Base-by-base conservation (phyloP, 2,888 invertebrate genomes). In the Lepidochitona cinerea region DNA sequence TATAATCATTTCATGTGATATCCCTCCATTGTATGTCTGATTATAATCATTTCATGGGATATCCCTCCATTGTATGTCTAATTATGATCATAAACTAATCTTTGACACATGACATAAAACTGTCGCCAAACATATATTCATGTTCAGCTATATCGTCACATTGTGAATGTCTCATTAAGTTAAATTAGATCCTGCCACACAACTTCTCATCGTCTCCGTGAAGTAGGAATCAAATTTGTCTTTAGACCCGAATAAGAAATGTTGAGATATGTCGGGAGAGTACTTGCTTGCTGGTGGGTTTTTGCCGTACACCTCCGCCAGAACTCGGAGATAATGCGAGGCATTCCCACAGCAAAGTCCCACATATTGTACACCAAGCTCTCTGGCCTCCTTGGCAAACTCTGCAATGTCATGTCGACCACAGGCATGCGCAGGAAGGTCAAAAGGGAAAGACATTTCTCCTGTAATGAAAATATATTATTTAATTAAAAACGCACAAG, bases 301-400 rank as follows among this genome's bases (percentile, higher is more conserved):
- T 12, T 80, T 69, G 12, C 81, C 83, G 1, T 81, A 65, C 4
- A 73, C 73, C 53, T 83, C 83, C 29, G 81, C 78, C 73, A 83
- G 67, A 7, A 70, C 65, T 36, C 82, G 73, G 59, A 77, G 72
- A 70, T 79, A 77, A 59, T 78, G 75, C 1, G 79, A 59, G 26
- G 75, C 66, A 52, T 80, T 80, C 14, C 83, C 83, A 67, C 83
- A 83, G 72, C 83, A 83, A 29, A 83, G 75, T 0, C 83, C 83
- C 6, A 83, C 59, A 67, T 84, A 82, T 41, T 79, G 73, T n/a
- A 83, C 67, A 9, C 78, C 78, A 12, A 80, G 69, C 53, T 76
- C 72, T 69, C 75, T 68, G 54, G 77, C 72, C 68, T 78, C 75
- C 49, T 64, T 29, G 9, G 79, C 79, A 70, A 84, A 80, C 49